Conservation (phyloP, 1,140 invertebrate genomes). For the Tigriopus japonicus region DNA sequence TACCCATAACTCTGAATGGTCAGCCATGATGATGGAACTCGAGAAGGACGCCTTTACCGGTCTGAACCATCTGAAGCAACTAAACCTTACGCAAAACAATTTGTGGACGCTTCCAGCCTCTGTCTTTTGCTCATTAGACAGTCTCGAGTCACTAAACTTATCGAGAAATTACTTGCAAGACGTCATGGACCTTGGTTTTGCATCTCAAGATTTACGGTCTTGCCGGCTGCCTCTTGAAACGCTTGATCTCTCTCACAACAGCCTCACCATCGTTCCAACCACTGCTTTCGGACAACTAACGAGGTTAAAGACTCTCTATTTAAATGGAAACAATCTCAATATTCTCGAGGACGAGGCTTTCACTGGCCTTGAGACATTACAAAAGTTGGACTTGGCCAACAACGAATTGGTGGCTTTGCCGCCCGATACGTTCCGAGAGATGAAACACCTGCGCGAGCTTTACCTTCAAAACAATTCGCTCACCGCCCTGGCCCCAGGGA, state of each 20-base stretch:
- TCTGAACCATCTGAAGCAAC: conserved; percentile 35
- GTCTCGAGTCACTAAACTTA: conserved; percentile 58
- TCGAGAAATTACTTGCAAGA: conserved; percentile 54
- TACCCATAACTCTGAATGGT: conserved; percentile 38
- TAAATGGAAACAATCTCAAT: conserved; percentile 53
- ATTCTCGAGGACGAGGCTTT: conserved; percentile 61
- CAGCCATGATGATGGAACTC: conserved; percentile 16
- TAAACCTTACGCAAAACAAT: conserved; percentile 45
- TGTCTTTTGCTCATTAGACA: conserved; percentile 47
- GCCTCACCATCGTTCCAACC: conserved; percentile 41
- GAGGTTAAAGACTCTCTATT: conserved; percentile 43
- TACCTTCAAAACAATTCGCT: conserved; percentile 61
- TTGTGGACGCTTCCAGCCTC: conserved; percentile 41
- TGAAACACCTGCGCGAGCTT: conserved; percentile 66
- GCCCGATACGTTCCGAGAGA: conserved; percentile 16
- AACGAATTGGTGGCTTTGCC: conserved; percentile 37
- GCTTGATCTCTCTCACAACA: conserved; percentile 44
- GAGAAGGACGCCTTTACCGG: conserved; percentile 46
- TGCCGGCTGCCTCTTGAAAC: conserved; percentile 30
- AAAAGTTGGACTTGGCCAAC: conserved; percentile 65
- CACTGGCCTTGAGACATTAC: conserved; percentile 54
- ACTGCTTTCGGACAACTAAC: conserved; percentile 35
- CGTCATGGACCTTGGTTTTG: conserved; percentile 47
- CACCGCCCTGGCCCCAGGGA: conserved; percentile 27
- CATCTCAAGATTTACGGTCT: conserved; percentile 15